Percentiles rank a stretch among this genome's conserved stretches.
These are phyloP conservation scores for Atrichornis clamosus DNA, from an alignment of 2,113 vertebrate genomes.

Conservation along the genomic window DNA sequence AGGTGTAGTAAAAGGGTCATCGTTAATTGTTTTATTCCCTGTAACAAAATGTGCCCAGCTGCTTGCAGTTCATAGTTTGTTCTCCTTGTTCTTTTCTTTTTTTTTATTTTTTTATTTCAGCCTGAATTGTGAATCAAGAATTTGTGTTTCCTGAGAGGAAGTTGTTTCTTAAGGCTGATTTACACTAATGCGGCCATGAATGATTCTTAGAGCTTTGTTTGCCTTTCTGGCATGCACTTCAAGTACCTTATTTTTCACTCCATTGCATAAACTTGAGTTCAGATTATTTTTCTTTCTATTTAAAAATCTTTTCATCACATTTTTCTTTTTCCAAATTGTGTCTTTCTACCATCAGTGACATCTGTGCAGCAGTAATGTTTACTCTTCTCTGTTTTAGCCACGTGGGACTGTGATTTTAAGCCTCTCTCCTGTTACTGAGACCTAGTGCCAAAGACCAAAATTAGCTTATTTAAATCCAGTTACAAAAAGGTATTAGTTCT, in stretches of 20 bases:
- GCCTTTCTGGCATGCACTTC: background rate
- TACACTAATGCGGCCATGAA: background rate
- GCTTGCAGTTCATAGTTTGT: background rate
- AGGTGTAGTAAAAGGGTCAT: background rate
- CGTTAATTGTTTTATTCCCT: background rate
- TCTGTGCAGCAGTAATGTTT: background rate
- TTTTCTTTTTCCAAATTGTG: background rate
- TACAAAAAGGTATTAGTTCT: slow-evolving; percentile 19
- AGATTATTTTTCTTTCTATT: background rate
- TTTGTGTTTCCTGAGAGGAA: background rate
- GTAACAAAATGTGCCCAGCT: background rate
- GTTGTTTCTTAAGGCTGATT: background rate
- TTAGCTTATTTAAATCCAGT: slow-evolving; percentile 51
- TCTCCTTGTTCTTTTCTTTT: background rate
- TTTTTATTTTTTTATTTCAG: background rate
- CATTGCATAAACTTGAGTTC: background rate
- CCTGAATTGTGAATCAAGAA: background rate
- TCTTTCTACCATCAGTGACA: background rate
- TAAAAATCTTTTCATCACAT: background rate
- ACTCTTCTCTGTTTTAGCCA: background rate
- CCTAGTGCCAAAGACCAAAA: background rate
- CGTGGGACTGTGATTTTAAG: background rate
- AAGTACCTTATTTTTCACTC: background rate
- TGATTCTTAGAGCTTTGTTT: background rate
- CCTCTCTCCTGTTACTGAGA: background rate